Conservation (phyloP, 2,888 invertebrate species). For the Oscheius sp. region DNA sequence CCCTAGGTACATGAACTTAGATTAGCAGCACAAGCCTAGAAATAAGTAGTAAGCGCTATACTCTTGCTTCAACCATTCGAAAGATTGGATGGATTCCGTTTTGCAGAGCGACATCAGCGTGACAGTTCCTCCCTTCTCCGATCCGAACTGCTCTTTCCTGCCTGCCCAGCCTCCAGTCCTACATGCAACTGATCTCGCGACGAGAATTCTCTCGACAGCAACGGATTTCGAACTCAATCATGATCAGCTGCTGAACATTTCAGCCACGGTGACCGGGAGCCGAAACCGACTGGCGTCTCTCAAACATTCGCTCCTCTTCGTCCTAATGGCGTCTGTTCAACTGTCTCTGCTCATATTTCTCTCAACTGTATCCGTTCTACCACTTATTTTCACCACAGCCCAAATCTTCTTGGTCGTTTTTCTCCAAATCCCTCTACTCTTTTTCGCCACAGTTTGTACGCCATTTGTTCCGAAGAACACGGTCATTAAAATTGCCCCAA, state of each 20-base stretch:
- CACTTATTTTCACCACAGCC: constrained; percentile 45
- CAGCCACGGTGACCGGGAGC: constrained; percentile 45
- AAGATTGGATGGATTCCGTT: not conserved
- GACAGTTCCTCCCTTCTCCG: constrained; percentile 44
- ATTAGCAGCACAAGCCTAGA: too few relatives aligned
- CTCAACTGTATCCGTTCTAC: constrained; percentile 45
- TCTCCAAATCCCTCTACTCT: constrained; percentile 48
- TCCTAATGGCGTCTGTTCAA: constrained; percentile 31
- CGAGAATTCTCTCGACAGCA: constrained; percentile 44
- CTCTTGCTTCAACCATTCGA: too few relatives aligned
- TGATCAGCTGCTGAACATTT: constrained; percentile 42
- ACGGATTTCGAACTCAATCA: constrained; percentile 51
- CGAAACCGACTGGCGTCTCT: constrained; percentile 48
- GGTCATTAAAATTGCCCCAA: constrained; percentile 49
- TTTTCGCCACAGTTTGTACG: constrained; percentile 45
- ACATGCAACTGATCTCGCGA: constrained; percentile 43
- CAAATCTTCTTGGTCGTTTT: constrained; percentile 41
- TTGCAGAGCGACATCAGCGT: constrained; percentile 43
- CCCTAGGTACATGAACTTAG: too few relatives aligned
- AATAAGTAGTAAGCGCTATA: too few relatives aligned
- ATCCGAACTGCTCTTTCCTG: constrained; percentile 14
- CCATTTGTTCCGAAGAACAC: constrained; percentile 43
- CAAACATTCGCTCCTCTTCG: constrained; percentile 39
- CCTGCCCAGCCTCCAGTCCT: not conserved
- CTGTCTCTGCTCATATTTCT: constrained; percentile 41